phyloP scores from a whole-genome alignment of 1,140 invertebrate genomes.

The Akabosia matsudoensis region DNA sequence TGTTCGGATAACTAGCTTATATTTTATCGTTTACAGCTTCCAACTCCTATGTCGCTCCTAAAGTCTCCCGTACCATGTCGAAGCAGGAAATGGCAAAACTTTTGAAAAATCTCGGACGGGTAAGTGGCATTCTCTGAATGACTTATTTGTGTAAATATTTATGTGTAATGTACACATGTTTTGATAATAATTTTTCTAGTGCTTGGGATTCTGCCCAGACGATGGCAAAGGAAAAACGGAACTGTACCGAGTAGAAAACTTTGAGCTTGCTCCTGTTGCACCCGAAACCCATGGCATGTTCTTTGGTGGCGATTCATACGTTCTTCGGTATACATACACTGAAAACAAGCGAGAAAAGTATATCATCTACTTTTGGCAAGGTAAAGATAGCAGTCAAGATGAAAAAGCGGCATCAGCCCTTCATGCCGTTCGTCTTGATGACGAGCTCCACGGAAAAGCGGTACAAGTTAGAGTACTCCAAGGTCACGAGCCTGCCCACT shows the following conservation, averaged over 20 bases:
- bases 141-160: background rate
- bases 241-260: slow-evolving; percentile 57
- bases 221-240: slow-evolving; percentile 60
- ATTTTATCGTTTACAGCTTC: slow-evolving; percentile 26
- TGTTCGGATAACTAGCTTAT: background rate
- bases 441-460: slow-evolving; percentile 59
- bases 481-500: slow-evolving; percentile 69
- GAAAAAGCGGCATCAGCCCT: slow-evolving; percentile 64
- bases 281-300: slow-evolving; percentile 62
- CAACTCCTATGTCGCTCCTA: slow-evolving; percentile 28
- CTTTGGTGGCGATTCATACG: slow-evolving; percentile 74
- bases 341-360: slow-evolving; percentile 54
- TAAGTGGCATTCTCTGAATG: background rate
- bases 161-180: slow-evolving; percentile 44
- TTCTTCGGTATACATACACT: slow-evolving; percentile 68
- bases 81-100: slow-evolving; percentile 31
- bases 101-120: slow-evolving; percentile 43
- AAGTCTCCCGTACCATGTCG: slow-evolving; percentile 18
- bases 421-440: slow-evolving; percentile 61
- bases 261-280: slow-evolving; percentile 59
- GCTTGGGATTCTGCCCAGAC: slow-evolving; percentile 70
- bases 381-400: slow-evolving; percentile 58
- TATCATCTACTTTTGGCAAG: slow-evolving; percentile 75
- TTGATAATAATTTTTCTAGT: slow-evolving; percentile 56
- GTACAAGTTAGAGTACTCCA: slow-evolving; percentile 68